Conservation (phyloP, 2,113 vertebrate genomes). For the Phycodurus eques region DNA sequence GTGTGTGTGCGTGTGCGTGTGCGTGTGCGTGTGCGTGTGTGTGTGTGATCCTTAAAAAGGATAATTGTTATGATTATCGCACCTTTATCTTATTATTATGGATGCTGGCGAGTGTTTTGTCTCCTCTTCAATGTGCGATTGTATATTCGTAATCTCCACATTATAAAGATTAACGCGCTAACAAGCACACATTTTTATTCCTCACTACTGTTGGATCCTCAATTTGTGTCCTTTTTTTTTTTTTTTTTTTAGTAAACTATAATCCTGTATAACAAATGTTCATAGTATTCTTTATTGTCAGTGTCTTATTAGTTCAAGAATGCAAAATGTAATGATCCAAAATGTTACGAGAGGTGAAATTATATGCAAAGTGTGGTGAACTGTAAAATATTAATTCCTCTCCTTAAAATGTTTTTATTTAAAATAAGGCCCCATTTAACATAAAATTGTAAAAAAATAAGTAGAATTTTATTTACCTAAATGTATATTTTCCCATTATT, state of each 20-base stretch:
- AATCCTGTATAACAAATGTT: too few relatives aligned
- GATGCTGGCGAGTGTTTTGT: conserved; percentile 1
- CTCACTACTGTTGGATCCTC: background rate
- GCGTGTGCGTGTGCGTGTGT: too few relatives aligned
- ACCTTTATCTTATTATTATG: conserved; percentile 3
- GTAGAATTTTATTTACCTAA: background rate
- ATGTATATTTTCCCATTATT: background rate
- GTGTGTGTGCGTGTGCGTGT: too few relatives aligned
- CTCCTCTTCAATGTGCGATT: conserved; percentile 1
- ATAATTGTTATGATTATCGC: background rate
- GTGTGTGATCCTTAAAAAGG: background rate
- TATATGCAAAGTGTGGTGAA: background rate
- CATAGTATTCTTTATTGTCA: too few relatives aligned
- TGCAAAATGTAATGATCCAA: too few relatives aligned
- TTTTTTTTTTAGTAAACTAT: background rate
- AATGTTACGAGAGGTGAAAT: too few relatives aligned
- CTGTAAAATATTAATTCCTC: background rate
- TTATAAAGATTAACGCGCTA: background rate
- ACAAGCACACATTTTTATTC: background rate
- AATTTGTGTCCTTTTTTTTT: background rate
- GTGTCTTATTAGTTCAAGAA: too few relatives aligned
- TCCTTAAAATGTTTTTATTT: background rate
- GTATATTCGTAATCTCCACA: background rate
- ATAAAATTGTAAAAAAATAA: background rate
- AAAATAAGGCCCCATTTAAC: background rate